Conservation (phyloP, 2,113 vertebrate species). For the Atlantisia rogersi region DNA sequence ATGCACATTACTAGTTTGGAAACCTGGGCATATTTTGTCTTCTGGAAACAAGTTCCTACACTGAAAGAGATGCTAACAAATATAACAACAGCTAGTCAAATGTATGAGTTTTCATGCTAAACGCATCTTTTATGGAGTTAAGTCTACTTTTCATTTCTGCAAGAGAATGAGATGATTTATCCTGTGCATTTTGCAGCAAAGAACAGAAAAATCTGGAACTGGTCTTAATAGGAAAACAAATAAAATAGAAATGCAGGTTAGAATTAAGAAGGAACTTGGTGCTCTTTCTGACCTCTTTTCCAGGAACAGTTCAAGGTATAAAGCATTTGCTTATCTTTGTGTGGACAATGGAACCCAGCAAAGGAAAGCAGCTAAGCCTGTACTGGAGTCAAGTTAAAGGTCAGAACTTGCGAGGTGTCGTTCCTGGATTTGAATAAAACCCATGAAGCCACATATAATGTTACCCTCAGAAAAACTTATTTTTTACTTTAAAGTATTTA, state of each 20-base stretch:
- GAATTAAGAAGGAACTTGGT: not conserved
- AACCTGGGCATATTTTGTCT: not conserved
- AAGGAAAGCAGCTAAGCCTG: not conserved
- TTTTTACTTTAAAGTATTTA: not conserved
- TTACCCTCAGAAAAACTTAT: not conserved
- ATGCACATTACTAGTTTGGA: not conserved
- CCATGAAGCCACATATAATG: not conserved
- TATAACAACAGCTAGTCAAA: not conserved
- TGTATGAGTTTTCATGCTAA: not conserved
- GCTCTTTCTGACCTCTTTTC: not conserved
- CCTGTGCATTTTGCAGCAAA: not conserved
- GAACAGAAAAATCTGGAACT: not conserved
- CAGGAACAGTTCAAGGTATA: not conserved
- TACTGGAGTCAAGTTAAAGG: not conserved
- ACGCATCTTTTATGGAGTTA: not conserved
- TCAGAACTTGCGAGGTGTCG: not conserved
- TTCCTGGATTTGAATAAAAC: not conserved
- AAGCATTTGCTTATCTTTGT: not conserved
- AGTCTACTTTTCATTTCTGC: not conserved
- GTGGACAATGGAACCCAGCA: not conserved
- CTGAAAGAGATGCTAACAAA: not conserved
- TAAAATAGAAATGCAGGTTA: not conserved
- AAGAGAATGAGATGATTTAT: not conserved
- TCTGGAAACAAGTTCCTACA: not conserved
- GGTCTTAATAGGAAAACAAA: not conserved